phyloP scores from a whole-genome alignment of 1,140 invertebrate species.

The Theocolax elegans region DNA sequence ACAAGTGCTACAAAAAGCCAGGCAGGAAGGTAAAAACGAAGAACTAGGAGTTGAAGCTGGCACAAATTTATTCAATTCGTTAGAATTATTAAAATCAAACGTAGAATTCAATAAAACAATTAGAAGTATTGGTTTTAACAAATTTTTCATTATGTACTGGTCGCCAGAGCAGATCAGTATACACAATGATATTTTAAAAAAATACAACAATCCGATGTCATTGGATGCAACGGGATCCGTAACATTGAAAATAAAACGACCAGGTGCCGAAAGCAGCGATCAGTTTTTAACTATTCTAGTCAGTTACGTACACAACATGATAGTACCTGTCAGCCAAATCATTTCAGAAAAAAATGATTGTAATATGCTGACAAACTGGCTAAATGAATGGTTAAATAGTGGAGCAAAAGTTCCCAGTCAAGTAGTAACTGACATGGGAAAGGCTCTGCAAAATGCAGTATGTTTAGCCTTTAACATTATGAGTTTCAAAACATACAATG shows the following conservation, averaged over 20 bases:
- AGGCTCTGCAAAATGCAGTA: background rate
- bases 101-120: background rate
- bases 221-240: constrained; percentile 21
- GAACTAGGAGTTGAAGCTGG: background rate
- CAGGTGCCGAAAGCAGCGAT: background rate
- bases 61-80: background rate
- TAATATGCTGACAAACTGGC: background rate
- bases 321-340: background rate
- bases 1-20: background rate
- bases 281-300: background rate
- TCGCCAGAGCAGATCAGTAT: constrained; percentile 5
- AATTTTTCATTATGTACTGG: constrained; percentile 17
- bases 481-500: background rate
- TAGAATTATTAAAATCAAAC: background rate
- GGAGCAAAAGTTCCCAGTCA: background rate
- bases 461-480: constrained; percentile 1
- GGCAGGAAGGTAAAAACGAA: background rate
- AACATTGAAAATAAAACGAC: background rate
- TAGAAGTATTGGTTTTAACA: constrained; percentile 1
- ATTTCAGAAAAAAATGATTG: constrained; percentile 20
- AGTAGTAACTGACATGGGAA: background rate
- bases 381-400: background rate
- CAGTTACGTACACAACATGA: background rate
- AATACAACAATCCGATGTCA: background rate
- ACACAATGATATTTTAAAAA: background rate